Evolutionary conservation across 2,797 vertebrate genomes (phyloP), one percentile per base, ranked within the genome.

Genomic region (Apogon hyalosoma): DNA sequence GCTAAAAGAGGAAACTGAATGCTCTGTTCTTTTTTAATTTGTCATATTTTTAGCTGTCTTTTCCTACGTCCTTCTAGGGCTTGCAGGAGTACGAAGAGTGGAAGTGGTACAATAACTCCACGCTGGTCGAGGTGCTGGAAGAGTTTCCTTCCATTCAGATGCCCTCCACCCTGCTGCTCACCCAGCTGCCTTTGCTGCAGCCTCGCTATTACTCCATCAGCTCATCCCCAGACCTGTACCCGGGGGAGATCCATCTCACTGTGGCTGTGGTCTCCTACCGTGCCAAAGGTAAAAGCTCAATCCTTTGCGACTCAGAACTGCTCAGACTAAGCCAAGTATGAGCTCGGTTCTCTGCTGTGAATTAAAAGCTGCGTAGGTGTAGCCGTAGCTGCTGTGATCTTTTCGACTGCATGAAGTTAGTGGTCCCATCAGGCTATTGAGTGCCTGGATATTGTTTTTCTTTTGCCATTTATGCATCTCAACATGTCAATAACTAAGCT

Each of bases 131-230:
- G 91, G 95, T 97, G 45, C 83, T 99, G 79, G 96, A 99, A 77
- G 97, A 99, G 90, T 99, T 99, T 75, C 96, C 95, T 0, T 99
- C 97, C 0, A 87, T 99, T 85, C 96, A 97, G 93, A 95, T 98
- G 93, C 97, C 98, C 1, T 94, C 95, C 73, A 97, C 97, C 0
- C 92, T 99, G 81, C 95, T 99, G 50, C 94, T 99, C 51, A 98
- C 97, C 2, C 98, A 98, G 91, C 96, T 99, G 28, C 96, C 98
- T 0, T 90, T 98, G 59, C 94, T 99, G 57, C 98, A 99, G 77
- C 95, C 97, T 0, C 96, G 98, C 21, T 99, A 99, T 89, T 99
- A 99, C 68, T 99, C 98, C 63, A 99, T 99, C 92, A 99, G 98
- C 90, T 99, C 98, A 49, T 99, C 98, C 6, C 95, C 97, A 0